Evolutionary conservation across 2,888 invertebrate species (phyloP).

Genomic region (Cerceris rybyensis): DNA sequence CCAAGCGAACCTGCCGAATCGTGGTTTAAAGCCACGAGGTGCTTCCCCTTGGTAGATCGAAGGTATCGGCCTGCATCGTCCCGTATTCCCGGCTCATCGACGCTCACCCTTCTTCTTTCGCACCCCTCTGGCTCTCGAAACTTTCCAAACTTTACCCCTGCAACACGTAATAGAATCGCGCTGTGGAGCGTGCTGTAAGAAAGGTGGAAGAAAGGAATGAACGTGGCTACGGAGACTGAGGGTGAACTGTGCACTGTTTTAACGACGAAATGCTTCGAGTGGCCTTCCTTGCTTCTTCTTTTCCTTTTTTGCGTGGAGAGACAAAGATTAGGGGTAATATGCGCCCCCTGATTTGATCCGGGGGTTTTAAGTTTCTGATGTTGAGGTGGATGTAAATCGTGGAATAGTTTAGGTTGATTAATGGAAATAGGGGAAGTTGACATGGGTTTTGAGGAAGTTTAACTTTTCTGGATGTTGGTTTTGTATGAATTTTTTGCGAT

Average conservation of each 20-base stretch:
- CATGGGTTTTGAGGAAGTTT: too few species aligned
- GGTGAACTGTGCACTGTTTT: not conserved
- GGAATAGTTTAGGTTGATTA: too few species aligned
- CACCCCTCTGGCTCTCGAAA: constrained; percentile 11
- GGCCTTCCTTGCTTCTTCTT: not conserved
- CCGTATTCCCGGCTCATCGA: constrained; percentile 1
- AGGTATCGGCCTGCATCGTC: constrained; percentile 11
- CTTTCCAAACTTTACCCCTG: constrained; percentile 20
- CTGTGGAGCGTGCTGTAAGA: not conserved
- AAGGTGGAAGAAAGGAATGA: constrained; percentile 8
- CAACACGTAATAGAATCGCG: constrained; percentile 11
- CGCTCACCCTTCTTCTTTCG: not conserved
- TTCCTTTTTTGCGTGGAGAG: not conserved
- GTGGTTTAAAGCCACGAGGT: constrained; percentile 41
- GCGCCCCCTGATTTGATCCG: not conserved
- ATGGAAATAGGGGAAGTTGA: too few species aligned
- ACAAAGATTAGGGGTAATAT: too few species aligned
- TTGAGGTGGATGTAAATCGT: not conserved
- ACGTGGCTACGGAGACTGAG: not conserved
- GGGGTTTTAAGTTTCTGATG: not conserved
- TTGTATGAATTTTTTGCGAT: too few species aligned
- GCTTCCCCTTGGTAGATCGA: constrained; percentile 23
- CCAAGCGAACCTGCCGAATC: constrained; percentile 44
- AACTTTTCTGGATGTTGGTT: too few species aligned
- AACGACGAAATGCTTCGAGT: constrained; percentile 4